Percentiles rank a stretch among this genome's conserved stretches.
These are phyloP conservation scores for Achlya flavicornis DNA, from an alignment of 2,888 invertebrate species.

Conservation along the genomic window DNA sequence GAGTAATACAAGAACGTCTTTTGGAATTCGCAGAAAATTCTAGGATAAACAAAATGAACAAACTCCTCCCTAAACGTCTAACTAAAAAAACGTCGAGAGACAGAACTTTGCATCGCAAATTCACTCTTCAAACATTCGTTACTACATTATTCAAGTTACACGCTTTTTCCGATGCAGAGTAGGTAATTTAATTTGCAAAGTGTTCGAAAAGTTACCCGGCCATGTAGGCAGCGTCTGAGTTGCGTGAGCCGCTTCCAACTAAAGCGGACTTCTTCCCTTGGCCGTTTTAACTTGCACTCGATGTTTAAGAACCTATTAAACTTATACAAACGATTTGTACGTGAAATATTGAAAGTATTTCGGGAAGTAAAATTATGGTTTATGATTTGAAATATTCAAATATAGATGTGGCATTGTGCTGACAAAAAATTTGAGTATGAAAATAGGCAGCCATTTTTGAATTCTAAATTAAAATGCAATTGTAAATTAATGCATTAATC, in stretches of 20 bases:
- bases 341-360: slow-evolving; percentile 18
- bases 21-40: neutral
- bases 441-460: no score
- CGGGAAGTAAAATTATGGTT: slow-evolving; percentile 21
- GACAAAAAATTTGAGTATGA: no score
- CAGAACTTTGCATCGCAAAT: slow-evolving; percentile 40
- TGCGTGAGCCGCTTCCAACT: slow-evolving; percentile 17
- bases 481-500: no score
- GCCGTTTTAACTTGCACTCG: slow-evolving; percentile 28
- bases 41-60: neutral
- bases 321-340: slow-evolving; percentile 39
- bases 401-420: neutral
- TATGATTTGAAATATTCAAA: neutral
- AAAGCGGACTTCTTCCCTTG: slow-evolving; percentile 21
- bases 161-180: slow-evolving; percentile 47
- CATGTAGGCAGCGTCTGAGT: slow-evolving; percentile 27
- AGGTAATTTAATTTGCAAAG: slow-evolving; percentile 49
- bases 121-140: slow-evolving; percentile 45
- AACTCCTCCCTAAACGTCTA: neutral
- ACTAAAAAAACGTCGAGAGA: slow-evolving; percentile 16
- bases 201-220: slow-evolving; percentile 36
- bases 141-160: slow-evolving; percentile 48
- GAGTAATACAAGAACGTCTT: no score
- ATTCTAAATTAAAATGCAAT: no score
- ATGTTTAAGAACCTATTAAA: slow-evolving; percentile 39